Percentiles rank a stretch among this genome's conserved stretches.
These are phyloP conservation scores for Lampris megalopsis DNA, from an alignment of 2,113 vertebrate species.

Conservation along the genomic window DNA sequence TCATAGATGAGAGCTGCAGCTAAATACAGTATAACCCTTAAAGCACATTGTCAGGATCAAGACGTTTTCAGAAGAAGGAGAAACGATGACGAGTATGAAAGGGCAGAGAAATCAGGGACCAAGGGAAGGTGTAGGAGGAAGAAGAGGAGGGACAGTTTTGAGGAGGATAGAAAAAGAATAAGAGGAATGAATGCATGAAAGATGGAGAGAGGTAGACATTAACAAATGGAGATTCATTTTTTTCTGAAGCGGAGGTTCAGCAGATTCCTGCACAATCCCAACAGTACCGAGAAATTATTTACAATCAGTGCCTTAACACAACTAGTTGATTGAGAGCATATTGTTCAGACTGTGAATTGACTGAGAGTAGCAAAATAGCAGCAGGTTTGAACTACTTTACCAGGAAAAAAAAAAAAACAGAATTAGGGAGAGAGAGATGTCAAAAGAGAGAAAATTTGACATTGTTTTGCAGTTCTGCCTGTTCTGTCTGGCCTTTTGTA, in stretches of 20 bases:
- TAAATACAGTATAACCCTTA: not conserved
- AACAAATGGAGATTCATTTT: constrained; percentile 51
- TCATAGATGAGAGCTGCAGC: not conserved
- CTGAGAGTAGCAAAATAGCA: constrained; percentile 56
- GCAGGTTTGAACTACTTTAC: constrained; percentile 61
- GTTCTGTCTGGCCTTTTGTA: constrained; percentile 39
- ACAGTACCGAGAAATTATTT: constrained; percentile 54
- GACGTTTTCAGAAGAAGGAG: not conserved
- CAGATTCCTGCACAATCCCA: constrained; percentile 27
- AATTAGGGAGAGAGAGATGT: constrained; percentile 10
- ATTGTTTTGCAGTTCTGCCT: constrained; percentile 15
- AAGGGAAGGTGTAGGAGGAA: not conserved
- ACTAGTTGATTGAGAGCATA: constrained; percentile 51
- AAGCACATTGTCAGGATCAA: not conserved
- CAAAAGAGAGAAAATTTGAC: constrained; percentile 27
- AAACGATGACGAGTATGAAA: not conserved
- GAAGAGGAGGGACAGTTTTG: not conserved
- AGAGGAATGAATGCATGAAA: not conserved
- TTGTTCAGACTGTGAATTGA: constrained; percentile 23
- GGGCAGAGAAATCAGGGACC: too few relatives aligned
- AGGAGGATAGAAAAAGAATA: not conserved
- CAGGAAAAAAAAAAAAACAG: constrained; percentile 24
- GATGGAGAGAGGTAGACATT: not conserved
- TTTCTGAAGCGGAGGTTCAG: constrained; percentile 55
- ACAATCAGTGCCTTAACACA: constrained; percentile 47